Percentiles rank a stretch among this genome's conserved stretches.
phyloP scores from a whole-genome alignment of 2,113 vertebrate genomes.

The Catharus fuscescens region DNA sequence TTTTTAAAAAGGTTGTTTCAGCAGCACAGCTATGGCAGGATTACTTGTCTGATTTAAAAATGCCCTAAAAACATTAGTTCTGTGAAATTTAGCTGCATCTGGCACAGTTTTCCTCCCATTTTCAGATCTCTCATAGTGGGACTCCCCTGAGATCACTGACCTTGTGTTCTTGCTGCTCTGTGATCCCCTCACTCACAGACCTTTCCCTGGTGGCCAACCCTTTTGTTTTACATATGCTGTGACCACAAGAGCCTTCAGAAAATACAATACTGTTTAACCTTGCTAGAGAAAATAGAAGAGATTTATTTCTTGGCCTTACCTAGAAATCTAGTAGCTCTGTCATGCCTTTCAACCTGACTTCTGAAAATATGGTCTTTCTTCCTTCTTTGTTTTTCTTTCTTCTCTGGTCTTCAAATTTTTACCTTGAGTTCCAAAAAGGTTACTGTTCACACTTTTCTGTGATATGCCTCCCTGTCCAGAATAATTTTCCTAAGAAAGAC shows the following conservation, averaged over 20 bases:
- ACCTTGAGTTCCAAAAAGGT: not conserved
- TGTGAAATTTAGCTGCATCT: not conserved
- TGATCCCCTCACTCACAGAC: not conserved
- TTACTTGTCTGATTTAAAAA: not conserved
- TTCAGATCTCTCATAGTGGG: not conserved
- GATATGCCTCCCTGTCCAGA: not conserved
- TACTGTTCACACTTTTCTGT: not conserved
- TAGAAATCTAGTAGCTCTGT: not conserved
- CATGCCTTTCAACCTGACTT: not conserved
- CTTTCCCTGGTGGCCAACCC: not conserved
- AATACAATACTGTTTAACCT: not conserved
- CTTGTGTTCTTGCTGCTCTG: not conserved
- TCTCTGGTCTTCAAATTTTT: not conserved
- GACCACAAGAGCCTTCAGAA: not conserved
- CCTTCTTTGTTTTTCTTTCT: not conserved
- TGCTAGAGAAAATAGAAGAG: not conserved
- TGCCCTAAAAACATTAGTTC: not conserved
- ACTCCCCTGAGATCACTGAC: not conserved
- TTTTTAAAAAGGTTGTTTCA: not conserved
- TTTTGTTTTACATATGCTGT: not conserved
- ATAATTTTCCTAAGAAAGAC: not conserved
- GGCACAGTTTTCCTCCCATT: not conserved
- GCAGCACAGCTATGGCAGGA: not conserved
- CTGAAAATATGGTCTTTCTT: not conserved
- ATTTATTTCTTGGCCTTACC: not conserved